phyloP scores from a whole-genome alignment of 2,888 invertebrate species.

The Hyppa rectilinea region DNA sequence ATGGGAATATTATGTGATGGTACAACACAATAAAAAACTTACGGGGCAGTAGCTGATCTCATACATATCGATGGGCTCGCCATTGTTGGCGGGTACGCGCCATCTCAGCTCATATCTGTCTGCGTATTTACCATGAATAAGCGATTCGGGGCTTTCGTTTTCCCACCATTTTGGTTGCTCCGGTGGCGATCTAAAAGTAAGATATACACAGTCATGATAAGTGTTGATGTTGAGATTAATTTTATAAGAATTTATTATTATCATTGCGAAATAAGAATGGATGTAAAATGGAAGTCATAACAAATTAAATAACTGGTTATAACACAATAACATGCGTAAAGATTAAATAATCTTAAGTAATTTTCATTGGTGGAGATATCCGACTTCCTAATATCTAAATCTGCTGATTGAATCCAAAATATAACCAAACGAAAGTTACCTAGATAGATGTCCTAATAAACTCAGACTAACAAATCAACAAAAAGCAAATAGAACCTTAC shows the following conservation, averaged over 20 bases:
- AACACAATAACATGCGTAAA: neutral
- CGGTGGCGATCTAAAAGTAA: conserved; percentile 91
- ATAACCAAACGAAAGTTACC: conserved; percentile 6
- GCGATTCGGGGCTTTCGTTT: conserved; percentile 83
- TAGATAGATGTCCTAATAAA: neutral
- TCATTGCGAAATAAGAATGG: neutral
- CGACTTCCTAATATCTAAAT: neutral
- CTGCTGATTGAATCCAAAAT: conserved; percentile 3
- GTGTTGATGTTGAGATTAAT: conserved; percentile 16
- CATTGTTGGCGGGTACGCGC: conserved; percentile 97
- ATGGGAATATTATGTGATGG: conserved; percentile 51
- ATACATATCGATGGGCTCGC: conserved; percentile 96
- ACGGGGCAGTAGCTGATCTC: conserved; percentile 95
- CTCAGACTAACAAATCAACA: neutral
- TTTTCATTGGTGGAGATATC: too few species aligned
- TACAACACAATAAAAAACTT: conserved; percentile 75
- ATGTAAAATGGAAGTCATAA: neutral
- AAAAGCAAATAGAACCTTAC: conserved; percentile 68
- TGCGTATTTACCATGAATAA: conserved; percentile 91
- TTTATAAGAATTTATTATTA: neutral
- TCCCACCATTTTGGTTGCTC: conserved; percentile 91
- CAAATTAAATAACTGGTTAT: neutral
- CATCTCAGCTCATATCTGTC: conserved; percentile 96
- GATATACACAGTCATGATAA: conserved; percentile 37
- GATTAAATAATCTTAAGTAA: too few species aligned